phyloP scores from a whole-genome alignment of 2,888 invertebrate species.

The Drosophila anomalata region DNA sequence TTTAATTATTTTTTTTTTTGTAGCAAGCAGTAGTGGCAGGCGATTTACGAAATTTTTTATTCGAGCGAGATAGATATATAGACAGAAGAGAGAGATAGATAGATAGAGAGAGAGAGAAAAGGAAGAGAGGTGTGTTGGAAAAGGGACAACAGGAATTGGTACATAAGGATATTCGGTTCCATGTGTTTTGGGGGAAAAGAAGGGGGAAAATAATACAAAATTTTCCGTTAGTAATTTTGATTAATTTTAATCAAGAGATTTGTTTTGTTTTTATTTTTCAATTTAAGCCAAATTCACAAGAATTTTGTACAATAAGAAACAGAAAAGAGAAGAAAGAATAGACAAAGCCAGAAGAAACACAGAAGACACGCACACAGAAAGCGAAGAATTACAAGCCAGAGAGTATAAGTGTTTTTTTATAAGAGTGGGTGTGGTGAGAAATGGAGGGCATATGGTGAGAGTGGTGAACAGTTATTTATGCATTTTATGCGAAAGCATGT shows the following conservation, averaged over 20 bases:
- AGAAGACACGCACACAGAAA: conserved; percentile 1
- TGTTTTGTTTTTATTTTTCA: conserved; percentile 14
- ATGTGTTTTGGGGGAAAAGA: background rate
- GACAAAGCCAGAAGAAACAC: conserved; percentile 9
- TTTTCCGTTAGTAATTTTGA: conserved; percentile 74
- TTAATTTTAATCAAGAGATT: conserved; percentile 30
- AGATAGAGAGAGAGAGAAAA: conserved; percentile 30
- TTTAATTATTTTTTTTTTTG: conserved; percentile 18
- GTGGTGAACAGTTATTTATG: conserved; percentile 45
- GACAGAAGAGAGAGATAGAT: conserved; percentile 38
- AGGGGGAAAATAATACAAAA: conserved; percentile 53
- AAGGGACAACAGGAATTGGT: conserved; percentile 17
- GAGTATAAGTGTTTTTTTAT: conserved; percentile 5
- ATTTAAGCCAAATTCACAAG: conserved; percentile 59
- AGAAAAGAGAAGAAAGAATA: conserved; percentile 18
- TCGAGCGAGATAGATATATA: conserved; percentile 16
- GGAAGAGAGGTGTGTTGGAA: conserved; percentile 29
- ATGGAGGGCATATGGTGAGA: conserved; percentile 16
- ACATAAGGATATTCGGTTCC: conserved; percentile 5
- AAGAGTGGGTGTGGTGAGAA: conserved; percentile 4
- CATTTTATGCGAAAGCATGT: conserved; percentile 72
- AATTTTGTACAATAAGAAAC: conserved; percentile 43
- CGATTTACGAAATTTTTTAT: background rate
- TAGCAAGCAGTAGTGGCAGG: conserved; percentile 53
- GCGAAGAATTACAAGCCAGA: conserved; percentile 10